These are phyloP conservation scores for Gryon sp. DNA, from an alignment of 1,140 invertebrate species.

Conservation along the genomic window DNA sequence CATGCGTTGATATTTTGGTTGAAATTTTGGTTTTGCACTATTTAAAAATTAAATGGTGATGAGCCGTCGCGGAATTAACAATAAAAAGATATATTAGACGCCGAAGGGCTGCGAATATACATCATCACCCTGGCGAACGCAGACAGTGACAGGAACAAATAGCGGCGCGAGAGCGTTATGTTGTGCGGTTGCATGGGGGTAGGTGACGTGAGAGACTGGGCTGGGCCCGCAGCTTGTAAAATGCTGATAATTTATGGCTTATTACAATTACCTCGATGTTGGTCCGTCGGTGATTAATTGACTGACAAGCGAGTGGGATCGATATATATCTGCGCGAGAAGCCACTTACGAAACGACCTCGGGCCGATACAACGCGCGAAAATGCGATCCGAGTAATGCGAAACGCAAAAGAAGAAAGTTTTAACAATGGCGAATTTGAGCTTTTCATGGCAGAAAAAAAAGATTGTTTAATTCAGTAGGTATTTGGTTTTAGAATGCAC, in stretches of 20 bases:
- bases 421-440: too few relatives aligned
- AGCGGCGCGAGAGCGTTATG: too few relatives aligned
- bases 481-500: too few relatives aligned
- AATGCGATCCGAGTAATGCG: slow-evolving; percentile 19
- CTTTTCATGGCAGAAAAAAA: too few relatives aligned
- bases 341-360: slow-evolving; percentile 31
- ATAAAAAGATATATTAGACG: slow-evolving; percentile 51
- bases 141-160: slow-evolving; percentile 67
- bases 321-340: slow-evolving; percentile 57
- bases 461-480: too few relatives aligned
- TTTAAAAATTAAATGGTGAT: too few relatives aligned
- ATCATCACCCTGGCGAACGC: slow-evolving; percentile 59
- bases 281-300: slow-evolving; percentile 66
- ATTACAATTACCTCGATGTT: slow-evolving; percentile 68
- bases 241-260: slow-evolving; percentile 69
- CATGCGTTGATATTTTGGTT: too few relatives aligned
- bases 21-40: too few relatives aligned
- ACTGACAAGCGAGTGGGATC: slow-evolving; percentile 66
- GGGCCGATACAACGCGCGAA: slow-evolving; percentile 46
- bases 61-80: slow-evolving; percentile 18
- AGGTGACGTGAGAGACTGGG: slow-evolving; percentile 26
- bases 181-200: slow-evolving; percentile 54
- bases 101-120: slow-evolving; percentile 54
- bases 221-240: slow-evolving; percentile 54
- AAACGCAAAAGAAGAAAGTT: not conserved